Base-by-base conservation (phyloP, 2,888 invertebrate genomes). In the Entomobrya proxima region DNA sequence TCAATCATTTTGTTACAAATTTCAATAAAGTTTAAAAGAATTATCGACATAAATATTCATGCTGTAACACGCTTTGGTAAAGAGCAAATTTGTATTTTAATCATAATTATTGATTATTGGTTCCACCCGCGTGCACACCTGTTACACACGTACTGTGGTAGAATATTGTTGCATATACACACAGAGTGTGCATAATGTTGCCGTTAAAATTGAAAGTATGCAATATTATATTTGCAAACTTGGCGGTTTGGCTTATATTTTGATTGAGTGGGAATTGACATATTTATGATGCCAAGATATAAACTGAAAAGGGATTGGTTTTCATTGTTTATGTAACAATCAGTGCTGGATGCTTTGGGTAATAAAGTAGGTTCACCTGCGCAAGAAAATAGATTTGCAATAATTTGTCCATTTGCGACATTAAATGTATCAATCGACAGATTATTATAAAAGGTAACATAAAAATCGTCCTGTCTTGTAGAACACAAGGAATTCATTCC, bases 241-340 rank as follows among this genome's bases (percentile, higher is more conserved):
- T 55, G 5, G 58, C 15, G 27, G 30, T 5, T 15, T 27, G 58
- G 30, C 30, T 58, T 21, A 21, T 6, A 4, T 30, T 1, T 30
- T 58, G 58, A 30, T 58, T 30, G 30, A 58, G 30, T 58, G 58
- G 27, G n/a, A 58, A 58, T 58, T 58, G 58, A 58, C 58, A 67
- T 18, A 37, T 37, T 67, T 35, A 67, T 37, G 67, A 37, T 35
- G 37, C 35, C 15, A 15, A 44, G 44, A 15, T 37, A 37, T 9
- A 37, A 6, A 11, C 37, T n/a, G 24, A 67, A 67, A 67, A 67
- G 67, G 67, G 61, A 37, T 67, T 67, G 67, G 67, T 67, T 37
- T 37, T 18, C 37, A 2, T 40, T 30, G 15, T 35, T 27, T 18
- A 35, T 61, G 61, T 44, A 52, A 52, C 21, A 11, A 52, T n/a